These are phyloP conservation scores for Teleogryllus oceanicus DNA, from an alignment of 2,888 invertebrate species.

Conservation along the genomic window DNA sequence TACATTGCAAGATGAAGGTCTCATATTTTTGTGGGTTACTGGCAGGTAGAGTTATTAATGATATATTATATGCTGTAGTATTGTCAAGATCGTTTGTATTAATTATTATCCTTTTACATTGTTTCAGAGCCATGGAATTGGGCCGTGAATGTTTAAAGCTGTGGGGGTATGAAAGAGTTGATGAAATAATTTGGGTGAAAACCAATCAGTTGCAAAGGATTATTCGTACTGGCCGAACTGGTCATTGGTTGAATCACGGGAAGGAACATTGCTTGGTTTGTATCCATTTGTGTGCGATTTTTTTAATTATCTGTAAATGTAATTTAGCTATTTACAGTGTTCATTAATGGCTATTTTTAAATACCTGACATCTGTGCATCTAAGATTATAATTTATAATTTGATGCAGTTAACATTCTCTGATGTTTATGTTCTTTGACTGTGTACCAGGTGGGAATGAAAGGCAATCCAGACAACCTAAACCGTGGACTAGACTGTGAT, in stretches of 20 bases:
- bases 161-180: conserved; percentile 96
- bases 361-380: too few species aligned
- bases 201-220: conserved; percentile 96
- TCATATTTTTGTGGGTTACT: conserved; percentile 97
- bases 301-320: too few species aligned
- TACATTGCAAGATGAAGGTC: conserved; percentile 89
- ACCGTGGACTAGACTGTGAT: conserved; percentile 93
- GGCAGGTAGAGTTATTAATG: conserved; percentile 61
- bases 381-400: too few species aligned
- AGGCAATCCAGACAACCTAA: conserved; percentile 85
- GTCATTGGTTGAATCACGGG: conserved; percentile 98
- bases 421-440: not conserved
- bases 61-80: not conserved
- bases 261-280: conserved; percentile 91
- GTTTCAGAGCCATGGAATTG: conserved; percentile 85
- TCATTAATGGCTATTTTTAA: too few species aligned
- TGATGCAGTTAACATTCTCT: too few species aligned
- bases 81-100: not conserved
- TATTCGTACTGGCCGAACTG: conserved; percentile 93
- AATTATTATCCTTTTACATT: conserved; percentile 11
- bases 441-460: conserved; percentile 73
- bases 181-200: conserved; percentile 98
- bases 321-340: too few species aligned
- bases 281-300: not conserved
- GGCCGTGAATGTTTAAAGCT: conserved; percentile 92